phyloP scores from a whole-genome alignment of 30 jellyfish, hydroid and myxozoan genomes.

The Aurelia coerulea region DNA sequence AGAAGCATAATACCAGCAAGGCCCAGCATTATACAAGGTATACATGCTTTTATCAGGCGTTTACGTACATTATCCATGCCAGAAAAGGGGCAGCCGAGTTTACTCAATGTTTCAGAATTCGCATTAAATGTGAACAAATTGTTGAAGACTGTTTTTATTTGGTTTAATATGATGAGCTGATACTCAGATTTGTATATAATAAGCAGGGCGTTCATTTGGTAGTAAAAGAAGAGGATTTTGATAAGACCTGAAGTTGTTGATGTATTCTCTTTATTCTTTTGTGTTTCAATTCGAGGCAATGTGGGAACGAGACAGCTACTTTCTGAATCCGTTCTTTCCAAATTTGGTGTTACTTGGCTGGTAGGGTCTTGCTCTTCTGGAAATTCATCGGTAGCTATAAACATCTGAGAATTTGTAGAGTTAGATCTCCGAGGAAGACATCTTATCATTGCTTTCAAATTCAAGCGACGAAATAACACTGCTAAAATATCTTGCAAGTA shows the following conservation, averaged over 20 bases:
- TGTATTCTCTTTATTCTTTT: background rate
- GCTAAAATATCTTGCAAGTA: background rate
- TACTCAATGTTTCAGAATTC: background rate
- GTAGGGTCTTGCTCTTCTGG: too few species aligned
- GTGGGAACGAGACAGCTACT: background rate
- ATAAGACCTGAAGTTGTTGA: slow-evolving; percentile 6
- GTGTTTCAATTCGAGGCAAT: background rate
- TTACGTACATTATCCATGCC: too few species aligned
- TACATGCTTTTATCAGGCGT: too few species aligned
- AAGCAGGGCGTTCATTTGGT: slow-evolving; percentile 8
- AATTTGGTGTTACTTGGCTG: background rate
- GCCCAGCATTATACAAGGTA: too few species aligned
- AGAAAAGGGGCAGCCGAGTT: background rate
- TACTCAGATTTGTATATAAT: background rate
- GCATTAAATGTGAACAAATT: background rate
- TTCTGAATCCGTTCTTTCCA: background rate
- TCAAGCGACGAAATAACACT: background rate
- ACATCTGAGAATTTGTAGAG: too few species aligned
- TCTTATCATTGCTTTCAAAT: background rate
- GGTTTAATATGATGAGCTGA: background rate
- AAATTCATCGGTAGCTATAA: too few species aligned
- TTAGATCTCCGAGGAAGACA: too few species aligned
- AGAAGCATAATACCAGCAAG: too few species aligned
- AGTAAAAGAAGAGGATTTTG: slow-evolving; percentile 19
- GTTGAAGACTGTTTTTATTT: background rate